Base-by-base conservation (phyloP, 2,888 invertebrate species). In the Melinopterus prodromus region DNA sequence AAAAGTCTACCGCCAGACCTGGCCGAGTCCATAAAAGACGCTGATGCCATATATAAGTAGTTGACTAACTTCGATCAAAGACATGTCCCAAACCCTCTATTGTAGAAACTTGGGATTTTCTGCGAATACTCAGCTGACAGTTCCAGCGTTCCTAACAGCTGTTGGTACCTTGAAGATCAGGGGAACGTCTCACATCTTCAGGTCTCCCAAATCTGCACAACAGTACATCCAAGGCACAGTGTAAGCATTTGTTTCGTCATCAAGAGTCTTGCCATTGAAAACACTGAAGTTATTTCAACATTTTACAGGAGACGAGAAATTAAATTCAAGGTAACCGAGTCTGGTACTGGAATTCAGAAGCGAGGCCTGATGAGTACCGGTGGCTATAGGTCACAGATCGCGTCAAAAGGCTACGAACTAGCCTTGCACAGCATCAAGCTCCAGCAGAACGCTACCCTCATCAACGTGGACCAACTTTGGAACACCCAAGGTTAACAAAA, bases 121-220 rank as follows among this genome's bases (percentile, higher is more conserved):
- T 7, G n/a, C 70, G 7, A 76, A 70, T 16, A 75, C 77, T 16
- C 86, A 88, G 3, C 89, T 91, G 76, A 85, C 84, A 2, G 81
- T 88, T 9, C 82, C 82, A 9, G 87, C 88, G 9, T 95, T 95
- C 86, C 88, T 94, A n/a, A 91, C 91, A 35, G 92, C 91, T 0
- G 93, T 94, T 7, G 92, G 92, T 5, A 93, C 93, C 83, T 88
- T 93, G 15, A 92, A 92, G 78, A 91, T 95, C 72, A 90, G 94
- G 77, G 94, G 94, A 7, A 94, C 94, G 15, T 94, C 94, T 53
- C 90, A 91, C 0, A 87, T 95, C 78, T 91, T 94, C 83, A 90
- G 95, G n/a, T 89, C 94, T 2, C 90, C 91, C 0, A 81, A 81
- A 16, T 79, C 81, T 5, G 77, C 75, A 12, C 81, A 81, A 15